Evolutionary conservation across 2,113 vertebrate genomes (phyloP).

Genomic region (Riparia riparia): DNA sequence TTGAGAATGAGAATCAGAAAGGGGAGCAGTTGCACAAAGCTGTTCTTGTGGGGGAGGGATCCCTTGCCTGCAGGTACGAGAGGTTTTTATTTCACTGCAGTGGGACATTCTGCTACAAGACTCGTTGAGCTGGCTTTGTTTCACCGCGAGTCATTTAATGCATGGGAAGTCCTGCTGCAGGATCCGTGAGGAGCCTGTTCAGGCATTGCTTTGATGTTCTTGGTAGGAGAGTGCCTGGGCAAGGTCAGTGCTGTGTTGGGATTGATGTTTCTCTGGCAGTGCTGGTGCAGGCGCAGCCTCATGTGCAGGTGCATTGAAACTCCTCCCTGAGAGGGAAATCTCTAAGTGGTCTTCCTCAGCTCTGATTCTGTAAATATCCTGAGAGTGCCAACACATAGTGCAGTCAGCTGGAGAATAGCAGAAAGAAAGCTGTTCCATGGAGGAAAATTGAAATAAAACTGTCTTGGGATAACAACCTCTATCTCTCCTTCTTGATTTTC

Average conservation of each 20-base stretch:
- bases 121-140: not conserved
- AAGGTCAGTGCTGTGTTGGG: not conserved
- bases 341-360: not conserved
- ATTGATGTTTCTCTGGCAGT: accelerated
- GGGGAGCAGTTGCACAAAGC: not conserved
- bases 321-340: not conserved
- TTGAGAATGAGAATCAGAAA: not conserved
- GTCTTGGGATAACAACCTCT: not conserved
- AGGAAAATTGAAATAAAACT: not conserved
- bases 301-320: accelerated
- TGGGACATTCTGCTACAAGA: not conserved
- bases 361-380: not conserved
- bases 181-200: not conserved
- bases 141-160: not conserved
- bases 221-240: not conserved
- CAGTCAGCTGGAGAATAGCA: not conserved
- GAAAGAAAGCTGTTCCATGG: not conserved
- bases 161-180: not conserved
- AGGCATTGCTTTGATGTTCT: not conserved
- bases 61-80: not conserved
- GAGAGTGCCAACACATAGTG: not conserved
- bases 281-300: not conserved
- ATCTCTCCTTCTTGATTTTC: not conserved
- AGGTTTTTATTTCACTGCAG: not conserved
- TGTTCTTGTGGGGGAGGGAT: not conserved